A percentile compares a stretch with the other conserved stretches of the same genome.
Evolutionary conservation across 2,888 invertebrate genomes (phyloP).

Genomic region (Pheosia gnoma): DNA sequence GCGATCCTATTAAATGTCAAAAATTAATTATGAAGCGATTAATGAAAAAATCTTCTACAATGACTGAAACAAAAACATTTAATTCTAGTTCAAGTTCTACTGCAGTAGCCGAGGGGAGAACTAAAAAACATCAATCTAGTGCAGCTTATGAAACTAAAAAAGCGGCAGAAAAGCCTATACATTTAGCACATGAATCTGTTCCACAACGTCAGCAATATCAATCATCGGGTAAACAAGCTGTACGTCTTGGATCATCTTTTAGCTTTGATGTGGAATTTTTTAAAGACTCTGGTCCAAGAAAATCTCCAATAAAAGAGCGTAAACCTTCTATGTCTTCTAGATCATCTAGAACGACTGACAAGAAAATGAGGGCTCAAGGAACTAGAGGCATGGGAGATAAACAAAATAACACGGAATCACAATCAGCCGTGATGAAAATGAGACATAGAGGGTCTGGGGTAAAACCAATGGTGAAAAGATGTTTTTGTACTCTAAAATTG

Average conservation of each 20-base stretch:
- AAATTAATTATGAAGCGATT: constrained; percentile 45
- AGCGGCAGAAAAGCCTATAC: constrained; percentile 13
- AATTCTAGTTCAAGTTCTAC: constrained; percentile 13
- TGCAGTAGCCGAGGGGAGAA: constrained; percentile 5
- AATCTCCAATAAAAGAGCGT: constrained; percentile 4
- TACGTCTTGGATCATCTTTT: constrained; percentile 44
- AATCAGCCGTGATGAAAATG: constrained; percentile 25
- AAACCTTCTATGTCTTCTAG: constrained; percentile 12
- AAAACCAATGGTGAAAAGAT: constrained; percentile 40
- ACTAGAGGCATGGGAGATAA: constrained; percentile 11
- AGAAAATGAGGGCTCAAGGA: constrained; percentile 19
- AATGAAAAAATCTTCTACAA: constrained; percentile 34
- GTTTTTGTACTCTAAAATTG: constrained; percentile 50
- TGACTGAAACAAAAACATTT: constrained; percentile 32
- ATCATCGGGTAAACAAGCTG: constrained; percentile 28
- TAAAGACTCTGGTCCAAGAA: constrained; percentile 27
- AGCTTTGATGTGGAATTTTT: constrained; percentile 49
- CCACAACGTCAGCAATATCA: not conserved
- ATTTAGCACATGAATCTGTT: constrained; percentile 7
- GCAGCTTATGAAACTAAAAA: constrained; percentile 1
- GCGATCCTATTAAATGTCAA: constrained; percentile 45
- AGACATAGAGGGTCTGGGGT: constrained; percentile 28
- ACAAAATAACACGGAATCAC: constrained; percentile 18
- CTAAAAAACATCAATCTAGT: constrained; percentile 13
- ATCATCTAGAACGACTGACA: constrained; percentile 16